phyloP scores from a whole-genome alignment of 23 tunicate species.

The Halocynthia roretzi region DNA sequence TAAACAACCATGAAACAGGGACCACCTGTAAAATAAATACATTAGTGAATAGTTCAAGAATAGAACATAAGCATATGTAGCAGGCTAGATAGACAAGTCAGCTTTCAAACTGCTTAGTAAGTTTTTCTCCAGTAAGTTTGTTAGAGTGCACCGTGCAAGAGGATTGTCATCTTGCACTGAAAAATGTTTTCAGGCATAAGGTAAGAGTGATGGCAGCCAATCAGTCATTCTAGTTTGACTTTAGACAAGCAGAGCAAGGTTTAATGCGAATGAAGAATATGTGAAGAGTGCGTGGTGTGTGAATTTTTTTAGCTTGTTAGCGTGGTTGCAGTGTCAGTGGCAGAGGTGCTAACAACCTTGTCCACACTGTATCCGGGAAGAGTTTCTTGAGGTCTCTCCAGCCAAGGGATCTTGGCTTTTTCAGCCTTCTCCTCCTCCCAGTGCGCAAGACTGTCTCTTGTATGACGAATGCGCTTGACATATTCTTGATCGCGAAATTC shows the following conservation, averaged over 20 bases:
- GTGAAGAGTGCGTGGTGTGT: slow-evolving; percentile 18
- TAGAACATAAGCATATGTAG: too few relatives aligned
- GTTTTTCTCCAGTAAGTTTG: background rate
- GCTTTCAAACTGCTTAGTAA: background rate
- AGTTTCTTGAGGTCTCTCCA: slow-evolving; percentile 57
- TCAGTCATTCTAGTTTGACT: background rate
- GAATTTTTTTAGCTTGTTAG: slow-evolving; percentile 1
- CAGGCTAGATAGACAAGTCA: background rate
- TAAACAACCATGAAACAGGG: too few relatives aligned
- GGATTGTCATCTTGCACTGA: background rate
- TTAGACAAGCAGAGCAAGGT: slow-evolving; percentile 24
- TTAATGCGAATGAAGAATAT: slow-evolving; percentile 13
- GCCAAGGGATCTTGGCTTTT: slow-evolving; percentile 38
- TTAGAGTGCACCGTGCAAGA: slow-evolving; percentile 2
- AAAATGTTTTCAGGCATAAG: slow-evolving; percentile 4
- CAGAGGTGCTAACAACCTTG: slow-evolving; percentile 26
- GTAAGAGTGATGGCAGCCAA: slow-evolving; percentile 1
- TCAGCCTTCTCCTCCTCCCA: slow-evolving; percentile 59
- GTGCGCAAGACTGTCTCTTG: slow-evolving; percentile 63
- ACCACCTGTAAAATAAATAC: too few relatives aligned
- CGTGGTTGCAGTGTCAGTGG: slow-evolving; percentile 8
- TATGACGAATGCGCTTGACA: slow-evolving; percentile 71
- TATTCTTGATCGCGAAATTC: slow-evolving; percentile 68
- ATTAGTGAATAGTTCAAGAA: too few relatives aligned
- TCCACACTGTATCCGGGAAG: slow-evolving; percentile 34